Evolutionary conservation across 2,113 vertebrate species (phyloP).

Genomic region (Pseudopodoces humilis): DNA sequence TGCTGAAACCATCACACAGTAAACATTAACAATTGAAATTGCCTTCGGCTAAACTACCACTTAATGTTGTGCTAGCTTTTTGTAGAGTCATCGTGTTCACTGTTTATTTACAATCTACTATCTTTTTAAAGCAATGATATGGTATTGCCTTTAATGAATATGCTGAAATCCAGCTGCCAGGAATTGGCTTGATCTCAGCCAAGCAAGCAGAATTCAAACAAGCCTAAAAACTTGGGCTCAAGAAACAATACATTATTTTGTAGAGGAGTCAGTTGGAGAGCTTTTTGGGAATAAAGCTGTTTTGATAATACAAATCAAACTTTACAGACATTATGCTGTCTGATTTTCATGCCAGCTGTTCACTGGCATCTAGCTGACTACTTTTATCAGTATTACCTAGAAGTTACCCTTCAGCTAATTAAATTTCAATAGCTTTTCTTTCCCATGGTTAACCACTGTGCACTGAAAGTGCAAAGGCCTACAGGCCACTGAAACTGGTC

Average conservation of each 20-base stretch:
- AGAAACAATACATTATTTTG: constrained; percentile 13
- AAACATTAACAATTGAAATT: constrained; percentile 43
- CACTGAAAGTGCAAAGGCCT: constrained; percentile 14
- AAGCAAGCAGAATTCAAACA: not conserved
- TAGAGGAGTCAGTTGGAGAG: not conserved
- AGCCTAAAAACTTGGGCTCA: not conserved
- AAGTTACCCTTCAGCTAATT: constrained; percentile 25
- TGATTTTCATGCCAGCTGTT: not conserved
- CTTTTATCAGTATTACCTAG: constrained; percentile 16
- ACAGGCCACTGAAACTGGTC: constrained; percentile 22
- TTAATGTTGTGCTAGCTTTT: constrained; percentile 44
- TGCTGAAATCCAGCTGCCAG: not conserved
- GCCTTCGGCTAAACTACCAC: constrained; percentile 20
- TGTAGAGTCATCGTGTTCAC: not conserved
- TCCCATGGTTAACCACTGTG: constrained; percentile 9
- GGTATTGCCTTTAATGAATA: constrained; percentile 44
- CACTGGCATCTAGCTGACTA: not conserved
- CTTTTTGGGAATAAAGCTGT: not conserved
- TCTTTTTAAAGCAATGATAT: constrained; percentile 32
- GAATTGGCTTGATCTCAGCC: constrained; percentile 15
- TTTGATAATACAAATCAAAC: not conserved
- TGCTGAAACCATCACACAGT: constrained; percentile 39
- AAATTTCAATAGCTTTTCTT: constrained; percentile 41
- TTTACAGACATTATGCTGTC: not conserved
- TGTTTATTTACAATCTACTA: constrained; percentile 37